A percentile compares a stretch with the other conserved stretches of the same genome.
phyloP scores from a whole-genome alignment of 1,140 invertebrate genomes.

The Drosophila santomea region DNA sequence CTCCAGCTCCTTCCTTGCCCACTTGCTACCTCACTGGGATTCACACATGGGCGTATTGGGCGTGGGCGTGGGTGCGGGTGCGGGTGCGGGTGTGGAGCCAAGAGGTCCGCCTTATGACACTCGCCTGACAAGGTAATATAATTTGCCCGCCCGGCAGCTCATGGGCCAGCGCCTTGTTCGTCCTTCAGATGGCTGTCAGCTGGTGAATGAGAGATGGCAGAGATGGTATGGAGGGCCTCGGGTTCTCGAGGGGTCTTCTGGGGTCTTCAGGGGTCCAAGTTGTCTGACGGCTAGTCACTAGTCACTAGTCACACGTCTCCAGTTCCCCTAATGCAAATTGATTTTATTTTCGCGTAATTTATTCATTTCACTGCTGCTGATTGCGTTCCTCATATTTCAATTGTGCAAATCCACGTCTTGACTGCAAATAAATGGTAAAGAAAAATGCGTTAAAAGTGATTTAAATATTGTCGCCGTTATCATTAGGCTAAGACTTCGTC shows the following conservation, averaged over 20 bases:
- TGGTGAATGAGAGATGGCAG: constrained; percentile 14
- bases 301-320: constrained; percentile 20
- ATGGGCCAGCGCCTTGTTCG: constrained; percentile 43
- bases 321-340: constrained; percentile 59
- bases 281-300: constrained; percentile 1
- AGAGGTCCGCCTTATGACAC: constrained; percentile 54
- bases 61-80: constrained; percentile 25
- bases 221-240: background rate
- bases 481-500: constrained; percentile 7
- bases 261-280: background rate
- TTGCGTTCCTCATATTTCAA: constrained; percentile 46
- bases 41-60: constrained; percentile 51
- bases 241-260: background rate
- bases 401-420: constrained; percentile 34
- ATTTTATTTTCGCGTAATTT: constrained; percentile 62
- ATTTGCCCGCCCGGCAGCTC: constrained; percentile 52
- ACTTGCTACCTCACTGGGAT: constrained; percentile 27
- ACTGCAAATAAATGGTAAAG: constrained; percentile 38
- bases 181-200: constrained; percentile 45
- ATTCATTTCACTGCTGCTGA: constrained; percentile 53
- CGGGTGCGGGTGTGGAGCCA: constrained; percentile 5
- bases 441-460: constrained; percentile 18
- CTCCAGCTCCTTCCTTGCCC: constrained; percentile 2
- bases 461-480: constrained; percentile 8
- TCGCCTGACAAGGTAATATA: constrained; percentile 70